These are phyloP conservation scores for Hypomesus transpacificus DNA, from an alignment of 2,113 vertebrate species.

Conservation along the genomic window DNA sequence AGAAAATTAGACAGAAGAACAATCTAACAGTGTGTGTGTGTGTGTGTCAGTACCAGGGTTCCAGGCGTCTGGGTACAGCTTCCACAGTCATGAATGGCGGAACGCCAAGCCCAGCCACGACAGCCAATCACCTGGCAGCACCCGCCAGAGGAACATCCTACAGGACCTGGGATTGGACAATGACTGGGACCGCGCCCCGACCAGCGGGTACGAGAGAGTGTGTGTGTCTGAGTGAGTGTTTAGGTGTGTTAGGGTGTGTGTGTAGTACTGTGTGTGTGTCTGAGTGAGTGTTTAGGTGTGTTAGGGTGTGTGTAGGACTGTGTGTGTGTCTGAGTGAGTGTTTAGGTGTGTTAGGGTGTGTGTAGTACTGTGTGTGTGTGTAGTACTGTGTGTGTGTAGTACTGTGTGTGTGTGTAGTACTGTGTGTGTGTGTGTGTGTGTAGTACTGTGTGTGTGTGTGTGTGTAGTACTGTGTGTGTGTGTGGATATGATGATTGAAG, in stretches of 20 bases:
- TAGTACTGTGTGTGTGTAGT: no score
- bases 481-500: conserved; percentile 30
- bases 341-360: background rate
- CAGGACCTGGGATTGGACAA: conserved; percentile 84
- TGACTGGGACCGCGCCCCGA: conserved; percentile 85
- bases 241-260: background rate
- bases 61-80: conserved; percentile 87
- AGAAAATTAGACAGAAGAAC: background rate
- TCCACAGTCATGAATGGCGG: conserved; percentile 90
- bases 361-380: background rate
- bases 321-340: no score
- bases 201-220: conserved; percentile 76
- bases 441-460: background rate
- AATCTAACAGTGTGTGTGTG: background rate
- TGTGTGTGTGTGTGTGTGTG: conserved; percentile 51
- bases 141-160: conserved; percentile 78
- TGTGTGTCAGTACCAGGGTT: conserved; percentile 73
- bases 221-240: background rate
- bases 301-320: background rate
- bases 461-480: conserved; percentile 64
- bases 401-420: conserved; percentile 23
- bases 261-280: background rate
- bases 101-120: conserved; percentile 78
- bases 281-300: background rate
- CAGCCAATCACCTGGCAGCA: conserved; percentile 78